Conservation (phyloP, 2,113 vertebrate genomes). For the Oxygymnocypris stewartii region DNA sequence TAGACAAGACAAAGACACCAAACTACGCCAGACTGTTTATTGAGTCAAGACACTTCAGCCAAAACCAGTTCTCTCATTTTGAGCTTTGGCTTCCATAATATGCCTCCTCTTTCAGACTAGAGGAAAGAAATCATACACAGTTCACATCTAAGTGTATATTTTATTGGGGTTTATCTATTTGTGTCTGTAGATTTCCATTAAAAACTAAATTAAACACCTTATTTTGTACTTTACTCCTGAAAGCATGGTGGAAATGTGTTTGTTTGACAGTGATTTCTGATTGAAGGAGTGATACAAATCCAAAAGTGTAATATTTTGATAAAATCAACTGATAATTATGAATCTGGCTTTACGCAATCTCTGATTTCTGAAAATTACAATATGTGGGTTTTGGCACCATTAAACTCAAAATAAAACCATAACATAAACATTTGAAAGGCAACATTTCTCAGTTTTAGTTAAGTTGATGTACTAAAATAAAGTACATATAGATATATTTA, state of each 20-base stretch:
- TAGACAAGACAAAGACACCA: not conserved
- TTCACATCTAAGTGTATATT: not conserved
- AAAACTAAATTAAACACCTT: not conserved
- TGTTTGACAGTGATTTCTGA: no score
- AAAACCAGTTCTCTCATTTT: not conserved
- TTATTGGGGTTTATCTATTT: not conserved
- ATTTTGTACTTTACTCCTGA: not conserved
- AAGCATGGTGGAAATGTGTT: not conserved
- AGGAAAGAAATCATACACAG: not conserved
- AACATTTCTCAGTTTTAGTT: no score
- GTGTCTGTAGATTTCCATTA: not conserved
- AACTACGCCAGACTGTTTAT: not conserved
- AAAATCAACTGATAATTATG: no score
- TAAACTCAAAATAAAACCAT: no score
- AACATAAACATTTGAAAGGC: no score
- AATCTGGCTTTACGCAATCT: no score
- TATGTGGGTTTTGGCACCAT: no score
- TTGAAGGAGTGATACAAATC: no score
- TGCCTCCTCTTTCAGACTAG: no score
- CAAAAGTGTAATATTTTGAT: no score
- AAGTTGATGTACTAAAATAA: no score
- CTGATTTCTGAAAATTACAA: no score
- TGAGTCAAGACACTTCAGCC: not conserved
- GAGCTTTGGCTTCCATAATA: not conserved
- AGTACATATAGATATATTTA: not conserved